Percentiles rank a stretch among this genome's conserved stretches.
Evolutionary conservation across 2,797 vertebrate genomes (phyloP).

Genomic region (Lepilemur septentrionalis): DNA sequence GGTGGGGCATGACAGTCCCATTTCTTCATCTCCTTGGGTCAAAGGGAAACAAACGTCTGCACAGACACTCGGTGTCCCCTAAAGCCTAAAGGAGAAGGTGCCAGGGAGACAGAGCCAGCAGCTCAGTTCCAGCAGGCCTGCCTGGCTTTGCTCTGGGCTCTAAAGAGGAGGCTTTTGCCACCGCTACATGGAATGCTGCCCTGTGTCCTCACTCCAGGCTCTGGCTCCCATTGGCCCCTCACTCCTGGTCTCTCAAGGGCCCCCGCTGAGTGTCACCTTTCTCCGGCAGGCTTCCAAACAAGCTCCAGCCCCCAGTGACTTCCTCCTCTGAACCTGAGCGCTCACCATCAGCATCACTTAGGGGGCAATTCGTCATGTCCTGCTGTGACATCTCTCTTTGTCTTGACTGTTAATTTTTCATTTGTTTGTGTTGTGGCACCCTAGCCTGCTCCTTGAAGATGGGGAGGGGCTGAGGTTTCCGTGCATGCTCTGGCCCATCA

Average conservation of each 20-base stretch:
- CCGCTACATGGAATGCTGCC: fast-evolving
- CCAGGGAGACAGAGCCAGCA: background rate
- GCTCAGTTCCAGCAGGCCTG: background rate
- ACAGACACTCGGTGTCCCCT: background rate
- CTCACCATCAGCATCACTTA: background rate
- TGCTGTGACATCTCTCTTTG: background rate
- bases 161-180: background rate
- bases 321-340: background rate
- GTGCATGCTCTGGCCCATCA: background rate
- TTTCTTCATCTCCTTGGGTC: background rate
- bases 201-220: background rate
- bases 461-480: background rate
- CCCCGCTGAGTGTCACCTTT: background rate
- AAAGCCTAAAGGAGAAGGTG: background rate
- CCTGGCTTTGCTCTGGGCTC: background rate
- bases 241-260: background rate
- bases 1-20: background rate
- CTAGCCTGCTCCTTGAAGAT: background rate
- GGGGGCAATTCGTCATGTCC: background rate
- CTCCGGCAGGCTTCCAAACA: background rate
- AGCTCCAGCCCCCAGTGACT: background rate
- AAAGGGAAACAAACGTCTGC: background rate
- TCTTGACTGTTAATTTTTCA: constrained; percentile 16
- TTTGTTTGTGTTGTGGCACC: background rate
- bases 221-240: fast-evolving